phyloP scores from a whole-genome alignment of 1,140 invertebrate species.

The Camponotus vicinus region DNA sequence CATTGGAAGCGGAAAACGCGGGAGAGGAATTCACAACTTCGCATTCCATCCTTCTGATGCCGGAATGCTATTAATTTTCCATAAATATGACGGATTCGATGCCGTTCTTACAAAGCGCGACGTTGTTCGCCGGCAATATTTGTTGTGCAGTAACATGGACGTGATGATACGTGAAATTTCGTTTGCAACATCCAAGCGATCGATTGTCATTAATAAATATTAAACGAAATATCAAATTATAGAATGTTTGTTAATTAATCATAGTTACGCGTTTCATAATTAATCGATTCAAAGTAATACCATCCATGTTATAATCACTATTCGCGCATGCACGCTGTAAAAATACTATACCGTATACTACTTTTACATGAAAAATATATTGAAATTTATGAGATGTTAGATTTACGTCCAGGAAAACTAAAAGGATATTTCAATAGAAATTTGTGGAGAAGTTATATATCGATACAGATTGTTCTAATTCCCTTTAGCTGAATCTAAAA shows the following conservation, averaged over 20 bases:
- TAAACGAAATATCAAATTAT: neutral
- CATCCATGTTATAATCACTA: neutral
- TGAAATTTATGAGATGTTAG: slow-evolving; percentile 17
- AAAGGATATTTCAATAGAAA: neutral
- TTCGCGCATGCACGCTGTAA: no score
- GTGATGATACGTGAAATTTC: slow-evolving; percentile 24
- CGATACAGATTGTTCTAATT: neutral
- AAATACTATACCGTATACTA: neutral
- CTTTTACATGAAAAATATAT: neutral
- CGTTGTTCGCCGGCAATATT: slow-evolving; percentile 35
- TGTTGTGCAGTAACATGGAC: neutral
- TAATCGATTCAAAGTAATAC: slow-evolving; percentile 7
- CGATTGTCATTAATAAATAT: slow-evolving; percentile 15
- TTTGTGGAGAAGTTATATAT: neutral
- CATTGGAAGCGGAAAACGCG: slow-evolving; percentile 49
- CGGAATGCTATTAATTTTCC: slow-evolving; percentile 59
- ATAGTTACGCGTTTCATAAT: neutral
- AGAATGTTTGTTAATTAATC: slow-evolving; percentile 25
- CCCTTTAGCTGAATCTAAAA: neutral
- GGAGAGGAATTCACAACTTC: slow-evolving; percentile 62
- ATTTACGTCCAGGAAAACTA: neutral
- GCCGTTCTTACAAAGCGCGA: slow-evolving; percentile 41
- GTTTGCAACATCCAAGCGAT: neutral
- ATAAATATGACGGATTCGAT: slow-evolving; percentile 59
- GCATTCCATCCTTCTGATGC: slow-evolving; percentile 56